A percentile compares a stretch with the other conserved stretches of the same genome.
Evolutionary conservation across 30 jellyfish, hydroid and myxozoan species (phyloP).

Genomic region (Hydra vulgaris): DNA sequence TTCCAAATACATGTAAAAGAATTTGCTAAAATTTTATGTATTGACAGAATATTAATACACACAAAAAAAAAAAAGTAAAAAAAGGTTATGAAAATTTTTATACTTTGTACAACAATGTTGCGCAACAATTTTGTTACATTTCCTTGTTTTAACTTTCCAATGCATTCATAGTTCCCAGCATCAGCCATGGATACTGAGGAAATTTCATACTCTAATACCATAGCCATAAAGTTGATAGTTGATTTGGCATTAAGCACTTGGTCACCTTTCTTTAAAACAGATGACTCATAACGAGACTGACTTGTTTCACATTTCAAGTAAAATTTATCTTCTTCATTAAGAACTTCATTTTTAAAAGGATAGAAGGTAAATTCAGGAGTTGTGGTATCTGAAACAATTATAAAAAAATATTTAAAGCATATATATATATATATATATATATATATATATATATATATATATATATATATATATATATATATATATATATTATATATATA

Average conservation of each 20-base stretch:
- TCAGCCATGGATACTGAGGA: constrained; percentile 26
- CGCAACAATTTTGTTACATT: background rate
- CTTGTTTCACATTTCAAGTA: constrained; percentile 2
- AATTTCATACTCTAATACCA: constrained; percentile 20
- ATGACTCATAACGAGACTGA: background rate
- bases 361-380: background rate
- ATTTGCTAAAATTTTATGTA: too few species aligned
- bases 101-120: constrained; percentile 9
- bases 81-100: background rate
- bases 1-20: too few species aligned
- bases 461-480: too few species aligned
- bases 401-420: too few species aligned
- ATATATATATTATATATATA: too few species aligned
- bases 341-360: background rate
- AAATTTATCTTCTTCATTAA: background rate
- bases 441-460: too few species aligned
- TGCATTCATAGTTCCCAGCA: constrained; percentile 53
- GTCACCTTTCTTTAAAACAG: background rate
- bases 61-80: background rate
- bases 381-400: background rate
- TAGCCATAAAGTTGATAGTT: background rate
- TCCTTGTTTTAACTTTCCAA: constrained; percentile 37
- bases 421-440: too few species aligned
- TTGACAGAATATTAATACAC: too few species aligned
- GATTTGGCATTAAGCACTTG: background rate